Conservation (phyloP, 1,140 invertebrate species). For the Anastatus disparis region DNA sequence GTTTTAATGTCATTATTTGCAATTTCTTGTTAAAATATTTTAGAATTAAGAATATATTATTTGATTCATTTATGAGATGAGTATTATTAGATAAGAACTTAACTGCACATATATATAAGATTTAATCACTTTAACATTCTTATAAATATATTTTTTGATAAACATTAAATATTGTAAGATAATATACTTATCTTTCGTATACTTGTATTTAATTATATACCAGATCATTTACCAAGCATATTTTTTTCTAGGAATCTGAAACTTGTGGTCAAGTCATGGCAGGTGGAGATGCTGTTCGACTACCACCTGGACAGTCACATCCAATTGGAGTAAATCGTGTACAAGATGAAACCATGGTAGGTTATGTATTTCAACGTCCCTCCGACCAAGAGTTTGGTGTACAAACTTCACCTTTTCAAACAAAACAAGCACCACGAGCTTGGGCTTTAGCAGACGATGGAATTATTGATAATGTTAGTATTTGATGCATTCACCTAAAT, state of each 20-base stretch:
- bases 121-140: too few species aligned
- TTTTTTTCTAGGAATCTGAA: constrained; percentile 60
- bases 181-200: too few species aligned
- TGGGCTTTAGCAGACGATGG: constrained; percentile 86
- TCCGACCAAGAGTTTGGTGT: constrained; percentile 78
- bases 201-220: too few species aligned
- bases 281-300: constrained; percentile 61
- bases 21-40: too few species aligned
- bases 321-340: constrained; percentile 67
- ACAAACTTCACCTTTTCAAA: constrained; percentile 69
- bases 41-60: too few species aligned
- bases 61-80: background rate
- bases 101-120: background rate
- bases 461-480: constrained; percentile 76
- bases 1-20: too few species aligned
- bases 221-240: too few species aligned
- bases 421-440: constrained; percentile 73
- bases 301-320: constrained; percentile 63
- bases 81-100: background rate
- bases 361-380: constrained; percentile 87
- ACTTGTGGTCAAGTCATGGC: constrained; percentile 66
- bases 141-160: too few species aligned
- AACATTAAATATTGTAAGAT: too few species aligned
- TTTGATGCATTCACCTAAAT: background rate
- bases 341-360: constrained; percentile 88